Conservation (phyloP, 2,113 vertebrate genomes). For the Gila orcuttii region DNA sequence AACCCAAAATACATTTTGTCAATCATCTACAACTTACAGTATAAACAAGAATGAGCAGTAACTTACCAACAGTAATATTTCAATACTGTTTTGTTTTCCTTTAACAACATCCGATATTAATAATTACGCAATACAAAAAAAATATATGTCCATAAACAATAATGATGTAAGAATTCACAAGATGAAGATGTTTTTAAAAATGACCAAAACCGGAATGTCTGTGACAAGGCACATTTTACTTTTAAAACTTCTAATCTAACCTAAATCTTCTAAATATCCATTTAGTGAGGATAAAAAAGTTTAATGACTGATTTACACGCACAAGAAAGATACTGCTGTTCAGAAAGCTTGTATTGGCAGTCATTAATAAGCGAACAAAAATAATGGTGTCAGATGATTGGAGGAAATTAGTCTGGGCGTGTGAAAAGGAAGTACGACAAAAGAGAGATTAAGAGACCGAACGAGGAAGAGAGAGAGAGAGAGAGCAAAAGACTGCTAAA, state of each 20-base stretch:
- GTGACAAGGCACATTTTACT: background rate
- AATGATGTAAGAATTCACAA: background rate
- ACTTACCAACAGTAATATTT: too few species aligned
- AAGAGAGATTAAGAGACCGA: slow-evolving; percentile 17
- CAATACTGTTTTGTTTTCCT: too few species aligned
- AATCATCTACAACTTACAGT: background rate
- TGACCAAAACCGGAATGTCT: background rate
- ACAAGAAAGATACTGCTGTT: background rate
- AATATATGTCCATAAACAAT: background rate
- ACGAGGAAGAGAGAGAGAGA: slow-evolving; percentile 7
- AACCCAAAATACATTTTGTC: background rate
- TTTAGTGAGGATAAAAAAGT: background rate
- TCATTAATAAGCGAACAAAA: background rate
- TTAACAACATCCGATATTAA: too few species aligned
- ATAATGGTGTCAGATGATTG: background rate
- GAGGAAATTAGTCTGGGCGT: slow-evolving; percentile 18
- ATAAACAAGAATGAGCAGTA: background rate
- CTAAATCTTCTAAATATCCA: background rate
- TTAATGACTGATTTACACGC: background rate
- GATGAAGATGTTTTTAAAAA: background rate
- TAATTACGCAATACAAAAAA: background rate
- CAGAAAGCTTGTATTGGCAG: background rate
- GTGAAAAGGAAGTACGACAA: slow-evolving; percentile 36
- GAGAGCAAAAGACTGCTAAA: slow-evolving; percentile 48
- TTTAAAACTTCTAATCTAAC: background rate